Base-by-base conservation (phyloP, 2,797 vertebrate genomes). In the Trachops cirrhosus region DNA sequence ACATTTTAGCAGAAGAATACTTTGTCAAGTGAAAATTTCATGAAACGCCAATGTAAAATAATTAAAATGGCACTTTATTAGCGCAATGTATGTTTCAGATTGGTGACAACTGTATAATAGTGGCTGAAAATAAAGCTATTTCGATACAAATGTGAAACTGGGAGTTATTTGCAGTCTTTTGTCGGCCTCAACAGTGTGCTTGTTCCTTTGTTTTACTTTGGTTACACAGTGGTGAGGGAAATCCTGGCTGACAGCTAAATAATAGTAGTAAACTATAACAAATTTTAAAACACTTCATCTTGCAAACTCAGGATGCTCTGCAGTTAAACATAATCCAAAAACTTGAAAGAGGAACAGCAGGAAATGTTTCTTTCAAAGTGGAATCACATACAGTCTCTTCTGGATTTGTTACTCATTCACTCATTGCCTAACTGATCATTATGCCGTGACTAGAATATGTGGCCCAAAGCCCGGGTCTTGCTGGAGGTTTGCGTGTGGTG, bases 41-140 rank as follows among this genome's bases (percentile, higher is more conserved):
- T 84, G 37, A 79, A 78, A 85, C 77, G 34, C 41, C 46, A 85
- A n/a, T 34, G 19, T 88, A 90, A 93, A 93, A 74, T 78, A 78
- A 62, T 80, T 73, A 39, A 80, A 83, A 84, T 91, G 41, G 6
- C 8, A 26, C 79, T 89, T 93, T 52, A 52, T n/a, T 67, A 89
- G 46, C 37, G 48, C 34, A 71, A 44, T 44, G 5, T 80, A 34
- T 7, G 18, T 91, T 94, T 75, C 34, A 88, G 24, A 62, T 64
- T 78, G 57, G 19, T 46, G 77, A 44, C 18, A 64, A 50, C 44
- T 86, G 34, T 46, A 52, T n/a, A 73, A 68, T 24, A 68, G 29
- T 44, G 37, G 48, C 50, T 67, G 44, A 39, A 46, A 80, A 75
- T 32, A 32, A 68, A 54, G 52, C 39, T 9, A 3, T 68, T 74